Evolutionary conservation across 2,888 invertebrate genomes (phyloP), one percentile per base, ranked within the genome.

Genomic region (Troilus luridus): DNA sequence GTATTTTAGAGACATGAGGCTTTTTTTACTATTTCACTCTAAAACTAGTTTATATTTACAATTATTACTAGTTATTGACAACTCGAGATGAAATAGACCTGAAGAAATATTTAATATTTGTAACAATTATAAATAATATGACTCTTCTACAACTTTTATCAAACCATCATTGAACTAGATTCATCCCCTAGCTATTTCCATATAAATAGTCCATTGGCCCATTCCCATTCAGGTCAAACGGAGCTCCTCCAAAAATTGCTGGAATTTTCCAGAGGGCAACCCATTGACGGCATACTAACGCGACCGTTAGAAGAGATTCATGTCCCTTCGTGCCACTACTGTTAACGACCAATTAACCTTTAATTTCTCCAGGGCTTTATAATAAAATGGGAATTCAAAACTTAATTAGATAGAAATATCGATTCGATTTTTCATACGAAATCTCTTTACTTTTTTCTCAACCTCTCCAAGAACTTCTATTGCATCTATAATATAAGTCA

Each of bases 171-270:
- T 41, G 41, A 8, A 77, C 72, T 77, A 77, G 72, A 77, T 27
- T 17, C 27, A 11, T 77, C 72, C 72, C 27, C 0, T 19, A 41
- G 72, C 72, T 41, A 77, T 77, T 77, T 77, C 72, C 72, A 77
- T 77, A 77, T 41, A 77, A 77, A 77, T 77, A 27, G 72, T 77
- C 72, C 27, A 77, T 17, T 41, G 17, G 12, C 27, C 72, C 27
- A 77, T 77, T 77, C 17, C 72, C 72, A 77, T 77, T 77, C 72
- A 77, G 72, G 72, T 77, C 72, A 7, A 77, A 41, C 27, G 72
- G 6, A 17, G 14, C 72, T 77, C 41, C 41, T 17, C 72, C 72
- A 41, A 77, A 72, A 77, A 77, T 77, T 77, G 72, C 72, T 27
- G 72, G 72, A 77, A 77, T 77, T 77, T 77, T 77, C 27, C 72